Evolutionary conservation across 2,113 vertebrate genomes (phyloP).

Genomic region (Gambusia holbrooki): DNA sequence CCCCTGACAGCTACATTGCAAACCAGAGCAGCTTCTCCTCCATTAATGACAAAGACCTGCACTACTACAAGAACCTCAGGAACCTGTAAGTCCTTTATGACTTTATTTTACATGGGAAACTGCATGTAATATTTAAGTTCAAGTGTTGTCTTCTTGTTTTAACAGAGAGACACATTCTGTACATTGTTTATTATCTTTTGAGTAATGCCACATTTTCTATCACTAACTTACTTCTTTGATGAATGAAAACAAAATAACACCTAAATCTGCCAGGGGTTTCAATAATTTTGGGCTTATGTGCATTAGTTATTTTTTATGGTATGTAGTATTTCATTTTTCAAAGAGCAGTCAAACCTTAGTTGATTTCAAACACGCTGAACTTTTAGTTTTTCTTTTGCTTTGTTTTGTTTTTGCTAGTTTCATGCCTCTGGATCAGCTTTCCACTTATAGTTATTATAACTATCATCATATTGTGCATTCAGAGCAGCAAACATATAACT

Average conservation of each 20-base stretch:
- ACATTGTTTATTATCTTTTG: no score
- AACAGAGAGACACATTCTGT: not conserved
- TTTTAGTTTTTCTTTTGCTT: not conserved
- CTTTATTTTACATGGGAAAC: not conserved
- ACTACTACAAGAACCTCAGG: constrained; percentile 90
- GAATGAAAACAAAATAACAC: no score
- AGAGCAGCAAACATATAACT: not conserved
- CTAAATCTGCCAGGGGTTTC: no score
- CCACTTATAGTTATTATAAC: not conserved
- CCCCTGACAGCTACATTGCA: constrained; percentile 89
- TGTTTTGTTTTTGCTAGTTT: not conserved
- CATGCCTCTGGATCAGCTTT: not conserved
- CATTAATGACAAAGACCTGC: constrained; percentile 93
- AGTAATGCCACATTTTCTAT: no score
- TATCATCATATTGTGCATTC: not conserved
- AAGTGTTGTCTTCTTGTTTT: not conserved
- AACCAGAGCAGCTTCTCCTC: constrained; percentile 91
- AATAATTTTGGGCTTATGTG: no score
- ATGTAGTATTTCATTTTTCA: not conserved
- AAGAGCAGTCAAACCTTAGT: not conserved
- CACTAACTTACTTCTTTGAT: no score
- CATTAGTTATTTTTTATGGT: no score
- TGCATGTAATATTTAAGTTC: not conserved
- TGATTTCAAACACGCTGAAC: not conserved
- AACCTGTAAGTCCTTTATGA: constrained; percentile 89